Evolutionary conservation across 1,140 invertebrate genomes (phyloP).

Genomic region (Arion vulgaris): DNA sequence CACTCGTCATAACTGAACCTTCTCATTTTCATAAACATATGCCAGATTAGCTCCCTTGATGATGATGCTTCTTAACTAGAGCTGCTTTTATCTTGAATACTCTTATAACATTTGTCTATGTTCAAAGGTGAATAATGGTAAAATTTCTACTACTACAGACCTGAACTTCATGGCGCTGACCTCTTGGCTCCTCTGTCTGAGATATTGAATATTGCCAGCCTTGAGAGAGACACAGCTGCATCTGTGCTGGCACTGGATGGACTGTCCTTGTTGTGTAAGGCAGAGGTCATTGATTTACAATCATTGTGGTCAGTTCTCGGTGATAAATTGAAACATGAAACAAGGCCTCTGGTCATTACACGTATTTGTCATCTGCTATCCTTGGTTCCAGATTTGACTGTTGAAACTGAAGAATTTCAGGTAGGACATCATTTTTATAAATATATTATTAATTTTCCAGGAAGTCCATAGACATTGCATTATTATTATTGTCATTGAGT

Average conservation of each 20-base stretch:
- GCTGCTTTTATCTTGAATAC: no score
- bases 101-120: no score
- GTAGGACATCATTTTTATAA: constrained; percentile 49
- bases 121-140: no score
- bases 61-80: no score
- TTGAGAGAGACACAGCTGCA: constrained; percentile 47
- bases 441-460: no score
- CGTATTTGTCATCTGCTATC: constrained; percentile 66
- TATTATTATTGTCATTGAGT: no score
- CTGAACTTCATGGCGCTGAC: constrained; percentile 67
- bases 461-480: no score
- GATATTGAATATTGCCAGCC: constrained; percentile 52
- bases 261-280: constrained; percentile 61
- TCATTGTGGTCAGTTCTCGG: constrained; percentile 51
- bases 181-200: constrained; percentile 60
- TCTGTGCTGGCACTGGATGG: constrained; percentile 63
- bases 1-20: no score
- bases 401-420: constrained; percentile 60
- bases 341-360: constrained; percentile 53
- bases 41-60: no score
- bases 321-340: constrained; percentile 40
- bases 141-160: constrained; percentile 45
- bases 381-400: constrained; percentile 59
- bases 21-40: no score
- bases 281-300: constrained; percentile 58